A percentile compares a stretch with the other conserved stretches of the same genome.
phyloP scores from a whole-genome alignment of 2,888 invertebrate species.

The Drosophila siamana region DNA sequence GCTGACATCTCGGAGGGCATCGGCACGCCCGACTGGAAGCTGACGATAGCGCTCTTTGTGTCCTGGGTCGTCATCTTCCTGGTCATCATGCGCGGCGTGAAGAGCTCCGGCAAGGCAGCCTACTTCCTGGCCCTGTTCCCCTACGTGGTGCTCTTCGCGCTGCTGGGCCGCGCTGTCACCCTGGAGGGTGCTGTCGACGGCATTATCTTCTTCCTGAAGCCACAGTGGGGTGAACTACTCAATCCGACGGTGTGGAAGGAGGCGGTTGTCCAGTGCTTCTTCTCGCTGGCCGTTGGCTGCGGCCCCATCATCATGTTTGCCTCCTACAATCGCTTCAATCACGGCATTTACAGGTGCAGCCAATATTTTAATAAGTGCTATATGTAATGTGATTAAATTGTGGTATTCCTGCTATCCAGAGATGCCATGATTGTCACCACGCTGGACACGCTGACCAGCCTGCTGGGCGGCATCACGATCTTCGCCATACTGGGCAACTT shows the following conservation, averaged over 20 bases:
- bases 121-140: conserved; percentile 96
- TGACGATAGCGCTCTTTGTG: conserved; percentile 88
- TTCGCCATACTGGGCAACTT: conserved; percentile 93
- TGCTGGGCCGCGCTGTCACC: conserved; percentile 89
- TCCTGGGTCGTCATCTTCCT: conserved; percentile 90
- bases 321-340: conserved; percentile 90
- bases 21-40: conserved; percentile 89
- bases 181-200: conserved; percentile 91
- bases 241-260: conserved; percentile 91
- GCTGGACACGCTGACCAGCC: conserved; percentile 92
- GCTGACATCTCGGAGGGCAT: conserved; percentile 83
- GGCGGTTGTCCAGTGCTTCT: conserved; percentile 92
- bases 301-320: conserved; percentile 92
- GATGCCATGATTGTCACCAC: conserved; percentile 93
- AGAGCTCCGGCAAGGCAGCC: conserved; percentile 92
- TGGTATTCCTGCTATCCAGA: conserved; percentile 85
- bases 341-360: conserved; percentile 90
- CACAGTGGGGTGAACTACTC: conserved; percentile 91
- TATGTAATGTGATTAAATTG: not conserved
- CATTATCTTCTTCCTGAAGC: conserved; percentile 91
- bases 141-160: conserved; percentile 90
- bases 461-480: conserved; percentile 92
- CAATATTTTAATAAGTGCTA: too few relatives aligned
- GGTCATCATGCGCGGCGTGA: conserved; percentile 90
- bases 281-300: conserved; percentile 90